A percentile compares a stretch with the other conserved stretches of the same genome.
Conservation (phyloP, 2,113 vertebrate genomes). For the Rana temporaria region DNA sequence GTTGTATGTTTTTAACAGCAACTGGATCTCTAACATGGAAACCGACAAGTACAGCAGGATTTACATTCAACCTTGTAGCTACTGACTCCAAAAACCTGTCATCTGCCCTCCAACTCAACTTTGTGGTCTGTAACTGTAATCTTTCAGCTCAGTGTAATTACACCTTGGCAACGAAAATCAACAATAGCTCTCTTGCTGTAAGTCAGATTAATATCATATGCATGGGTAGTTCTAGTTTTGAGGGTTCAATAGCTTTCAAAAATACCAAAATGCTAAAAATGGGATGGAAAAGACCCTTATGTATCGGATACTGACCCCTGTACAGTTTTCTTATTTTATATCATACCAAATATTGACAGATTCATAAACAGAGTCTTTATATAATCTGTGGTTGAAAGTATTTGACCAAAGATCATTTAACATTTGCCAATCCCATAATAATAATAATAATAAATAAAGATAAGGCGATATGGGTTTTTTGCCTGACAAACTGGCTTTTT, state of each 20-base stretch:
- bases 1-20: not conserved
- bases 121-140: conserved; percentile 59
- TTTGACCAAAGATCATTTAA: too few species aligned
- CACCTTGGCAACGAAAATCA: conserved; percentile 33
- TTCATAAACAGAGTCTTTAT: too few species aligned
- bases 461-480: too few species aligned
- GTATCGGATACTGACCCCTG: too few species aligned
- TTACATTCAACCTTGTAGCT: conserved; percentile 61
- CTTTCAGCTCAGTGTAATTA: conserved; percentile 55
- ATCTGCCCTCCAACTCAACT: conserved; percentile 49
- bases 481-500: too few species aligned
- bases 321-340: not conserved
- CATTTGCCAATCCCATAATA: too few species aligned
- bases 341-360: not conserved
- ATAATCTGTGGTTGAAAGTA: too few species aligned
- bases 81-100: conserved; percentile 7
- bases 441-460: too few species aligned
- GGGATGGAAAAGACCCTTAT: too few species aligned
- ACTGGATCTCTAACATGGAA: conserved; percentile 59
- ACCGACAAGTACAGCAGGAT: conserved; percentile 50
- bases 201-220: conserved; percentile 19
- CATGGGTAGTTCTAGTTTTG: too few species aligned
- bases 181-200: conserved; percentile 62
- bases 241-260: too few species aligned
- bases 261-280: too few species aligned